A percentile compares a stretch with the other conserved stretches of the same genome.
These are phyloP conservation scores for Arge pagana DNA, from an alignment of 2,888 invertebrate species.

Conservation along the genomic window DNA sequence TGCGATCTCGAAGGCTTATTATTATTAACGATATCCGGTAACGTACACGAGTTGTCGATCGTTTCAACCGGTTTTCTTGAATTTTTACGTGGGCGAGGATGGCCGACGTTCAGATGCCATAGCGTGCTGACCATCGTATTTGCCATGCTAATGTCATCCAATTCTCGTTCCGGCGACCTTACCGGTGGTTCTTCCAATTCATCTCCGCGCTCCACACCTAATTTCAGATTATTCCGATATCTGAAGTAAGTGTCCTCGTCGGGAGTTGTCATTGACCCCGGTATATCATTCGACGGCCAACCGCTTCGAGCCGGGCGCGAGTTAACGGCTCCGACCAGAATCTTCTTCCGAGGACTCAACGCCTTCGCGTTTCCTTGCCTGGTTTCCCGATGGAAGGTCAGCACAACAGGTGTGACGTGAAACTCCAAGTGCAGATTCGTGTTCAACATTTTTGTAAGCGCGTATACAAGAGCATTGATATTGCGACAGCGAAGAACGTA, in stretches of 20 bases:
- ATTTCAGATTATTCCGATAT: conserved; percentile 36
- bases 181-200: conserved; percentile 36
- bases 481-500: conserved; percentile 50
- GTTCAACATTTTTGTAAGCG: conserved; percentile 48
- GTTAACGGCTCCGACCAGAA: conserved; percentile 35
- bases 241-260: conserved; percentile 38
- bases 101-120: conserved; percentile 44
- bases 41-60: background rate
- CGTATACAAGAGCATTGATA: conserved; percentile 44
- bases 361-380: conserved; percentile 22
- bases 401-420: conserved; percentile 41
- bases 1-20: background rate
- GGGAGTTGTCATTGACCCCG: conserved; percentile 36
- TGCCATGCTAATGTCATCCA: conserved; percentile 31
- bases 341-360: conserved; percentile 27
- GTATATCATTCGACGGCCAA: conserved; percentile 25
- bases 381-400: conserved; percentile 33
- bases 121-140: conserved; percentile 39
- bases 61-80: conserved; percentile 28
- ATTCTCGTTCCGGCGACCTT: conserved; percentile 24
- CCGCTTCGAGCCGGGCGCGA: conserved; percentile 35
- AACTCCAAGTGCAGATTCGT: conserved; percentile 46
- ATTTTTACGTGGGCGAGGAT: conserved; percentile 30
- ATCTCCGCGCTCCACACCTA: conserved; percentile 32
- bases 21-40: background rate